Evolutionary conservation across 1,140 invertebrate species (phyloP).

Genomic region (Heliconius melpomene): DNA sequence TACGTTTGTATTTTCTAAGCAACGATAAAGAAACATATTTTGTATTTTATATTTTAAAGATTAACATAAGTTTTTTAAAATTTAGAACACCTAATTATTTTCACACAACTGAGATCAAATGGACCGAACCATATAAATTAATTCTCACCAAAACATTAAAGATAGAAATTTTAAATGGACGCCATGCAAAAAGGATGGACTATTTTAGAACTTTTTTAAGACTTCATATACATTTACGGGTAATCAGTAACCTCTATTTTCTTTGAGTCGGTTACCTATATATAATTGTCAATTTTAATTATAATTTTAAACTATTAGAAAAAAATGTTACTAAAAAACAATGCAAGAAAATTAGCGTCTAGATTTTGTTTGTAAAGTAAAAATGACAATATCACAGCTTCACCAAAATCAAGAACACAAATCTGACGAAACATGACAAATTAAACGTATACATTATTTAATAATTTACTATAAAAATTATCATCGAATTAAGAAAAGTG

Average conservation of each 20-base stretch:
- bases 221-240: not conserved
- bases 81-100: slow-evolving; percentile 10
- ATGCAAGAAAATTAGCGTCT: not conserved
- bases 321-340: not conserved
- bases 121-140: slow-evolving; percentile 7
- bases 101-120: slow-evolving; percentile 19
- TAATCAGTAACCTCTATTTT: not conserved
- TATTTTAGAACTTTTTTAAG: not conserved
- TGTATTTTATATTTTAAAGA: not conserved
- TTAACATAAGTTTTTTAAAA: not conserved
- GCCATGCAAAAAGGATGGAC: slow-evolving; percentile 12
- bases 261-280: not conserved
- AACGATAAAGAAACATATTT: not conserved
- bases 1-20: not conserved
- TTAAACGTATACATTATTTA: no score
- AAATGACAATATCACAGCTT: not conserved
- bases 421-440: not conserved
- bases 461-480: no score
- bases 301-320: no score
- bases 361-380: not conserved
- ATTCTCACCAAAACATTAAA: not conserved
- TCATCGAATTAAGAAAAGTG: not conserved
- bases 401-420: slow-evolving; percentile 3
- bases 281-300: not conserved
- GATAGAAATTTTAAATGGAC: slow-evolving; percentile 15